phyloP scores from a whole-genome alignment of 1,140 invertebrate species.

The Drosophila pachea region DNA sequence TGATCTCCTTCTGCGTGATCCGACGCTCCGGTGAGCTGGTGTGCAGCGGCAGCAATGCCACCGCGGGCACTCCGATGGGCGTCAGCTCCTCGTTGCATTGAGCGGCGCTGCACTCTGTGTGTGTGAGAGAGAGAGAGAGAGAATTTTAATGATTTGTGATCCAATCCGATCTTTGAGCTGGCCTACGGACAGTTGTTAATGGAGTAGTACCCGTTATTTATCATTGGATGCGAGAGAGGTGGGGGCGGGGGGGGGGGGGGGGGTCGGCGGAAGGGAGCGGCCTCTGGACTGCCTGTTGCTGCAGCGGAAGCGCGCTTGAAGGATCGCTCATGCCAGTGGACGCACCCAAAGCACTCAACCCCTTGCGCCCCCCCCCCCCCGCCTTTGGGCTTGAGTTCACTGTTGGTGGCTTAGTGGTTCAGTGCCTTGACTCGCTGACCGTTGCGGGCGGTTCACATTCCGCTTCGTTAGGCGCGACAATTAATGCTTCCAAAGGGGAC shows the following conservation, averaged over 20 bases:
- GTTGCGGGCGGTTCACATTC: constrained; percentile 49
- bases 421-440: neutral
- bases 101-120: constrained; percentile 68
- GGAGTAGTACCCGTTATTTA: no score
- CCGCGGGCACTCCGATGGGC: constrained; percentile 69
- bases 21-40: constrained; percentile 77
- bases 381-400: neutral
- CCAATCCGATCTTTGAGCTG: neutral
- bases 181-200: neutral
- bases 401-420: constrained; percentile 5
- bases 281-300: constrained; percentile 42
- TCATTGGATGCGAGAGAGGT: no score
- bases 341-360: neutral
- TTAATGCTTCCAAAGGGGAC: constrained; percentile 40
- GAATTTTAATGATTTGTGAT: neutral
- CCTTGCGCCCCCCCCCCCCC: neutral
- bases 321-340: constrained; percentile 41
- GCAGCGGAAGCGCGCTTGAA: constrained; percentile 70
- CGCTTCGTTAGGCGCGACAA: constrained; percentile 71
- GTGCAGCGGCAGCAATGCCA: constrained; percentile 73
- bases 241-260: no score
- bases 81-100: constrained; percentile 72
- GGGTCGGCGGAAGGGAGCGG: neutral
- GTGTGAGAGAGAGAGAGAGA: neutral
- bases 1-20: constrained; percentile 79